Conservation (phyloP, 2,888 invertebrate genomes). For the Harpalus rufipes region DNA sequence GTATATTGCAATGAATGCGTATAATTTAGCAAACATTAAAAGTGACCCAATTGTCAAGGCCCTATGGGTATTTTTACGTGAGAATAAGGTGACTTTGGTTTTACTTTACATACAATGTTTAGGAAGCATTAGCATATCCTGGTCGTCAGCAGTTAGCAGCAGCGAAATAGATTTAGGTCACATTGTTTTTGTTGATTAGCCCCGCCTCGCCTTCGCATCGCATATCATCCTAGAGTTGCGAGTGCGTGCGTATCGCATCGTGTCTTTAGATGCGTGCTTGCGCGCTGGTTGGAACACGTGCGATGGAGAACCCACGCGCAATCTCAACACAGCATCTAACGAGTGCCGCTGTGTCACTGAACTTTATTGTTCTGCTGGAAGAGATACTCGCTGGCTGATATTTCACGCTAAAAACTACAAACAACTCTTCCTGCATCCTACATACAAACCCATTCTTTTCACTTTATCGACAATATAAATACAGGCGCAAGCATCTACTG, state of each 20-base stretch:
- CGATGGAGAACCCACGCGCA: conserved; percentile 49
- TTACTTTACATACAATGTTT: conserved; percentile 40
- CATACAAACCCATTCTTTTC: not conserved
- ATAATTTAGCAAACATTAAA: not conserved
- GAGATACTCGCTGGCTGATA: conserved; percentile 11
- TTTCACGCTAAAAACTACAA: not conserved
- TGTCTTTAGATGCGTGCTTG: conserved; percentile 28
- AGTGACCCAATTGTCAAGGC: not conserved
- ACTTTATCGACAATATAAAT: not conserved
- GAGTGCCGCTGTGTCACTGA: conserved; percentile 45
- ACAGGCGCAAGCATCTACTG: too few relatives aligned
- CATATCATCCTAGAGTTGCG: too few relatives aligned
- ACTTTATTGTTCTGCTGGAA: conserved; percentile 40
- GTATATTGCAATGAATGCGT: too few relatives aligned
- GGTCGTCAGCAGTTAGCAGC: not conserved
- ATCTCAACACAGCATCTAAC: conserved; percentile 35
- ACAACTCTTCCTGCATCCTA: not conserved
- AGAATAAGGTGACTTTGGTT: not conserved
- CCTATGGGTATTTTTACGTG: not conserved
- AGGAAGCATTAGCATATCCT: conserved; percentile 19
- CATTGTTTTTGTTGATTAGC: conserved; percentile 53
- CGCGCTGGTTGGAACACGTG: conserved; percentile 30
- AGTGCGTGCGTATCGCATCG: not conserved
- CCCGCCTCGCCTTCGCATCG: conserved; percentile 3
- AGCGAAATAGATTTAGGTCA: conserved; percentile 49